Percentiles rank a stretch among this genome's conserved stretches.
phyloP scores from a whole-genome alignment of 1,140 invertebrate species.

The Brachionus paranguensis region DNA sequence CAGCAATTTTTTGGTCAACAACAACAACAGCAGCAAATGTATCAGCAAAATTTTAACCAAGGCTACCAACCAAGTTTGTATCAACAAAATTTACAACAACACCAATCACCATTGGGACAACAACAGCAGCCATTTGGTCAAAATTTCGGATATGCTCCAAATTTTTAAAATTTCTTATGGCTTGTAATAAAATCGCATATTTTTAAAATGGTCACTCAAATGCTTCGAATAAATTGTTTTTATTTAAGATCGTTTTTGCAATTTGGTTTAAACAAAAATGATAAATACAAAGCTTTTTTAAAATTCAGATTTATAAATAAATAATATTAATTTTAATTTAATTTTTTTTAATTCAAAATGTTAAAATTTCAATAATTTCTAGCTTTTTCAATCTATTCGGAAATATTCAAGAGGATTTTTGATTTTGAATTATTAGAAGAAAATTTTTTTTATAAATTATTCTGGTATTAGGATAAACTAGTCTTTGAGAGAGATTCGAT shows the following conservation, averaged over 20 bases:
- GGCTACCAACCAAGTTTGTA: neutral
- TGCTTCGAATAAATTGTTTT: neutral
- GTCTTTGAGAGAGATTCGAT: no score
- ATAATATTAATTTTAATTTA: neutral
- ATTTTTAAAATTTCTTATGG: neutral
- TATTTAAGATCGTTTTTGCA: neutral
- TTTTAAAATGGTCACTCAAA: neutral
- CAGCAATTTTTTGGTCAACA: neutral
- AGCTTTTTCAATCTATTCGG: neutral
- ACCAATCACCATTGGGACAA: neutral
- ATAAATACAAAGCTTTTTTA: neutral
- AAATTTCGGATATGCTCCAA: neutral
- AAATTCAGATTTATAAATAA: neutral
- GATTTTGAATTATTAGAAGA: no score
- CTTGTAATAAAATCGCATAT: neutral
- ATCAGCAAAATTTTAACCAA: conserved; percentile 8
- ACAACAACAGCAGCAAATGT: neutral
- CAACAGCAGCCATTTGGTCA: neutral
- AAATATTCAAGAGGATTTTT: neutral
- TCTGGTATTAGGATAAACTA: no score
- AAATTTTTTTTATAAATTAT: no score
- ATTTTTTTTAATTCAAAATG: neutral
- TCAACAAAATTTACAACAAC: neutral
- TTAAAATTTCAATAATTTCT: neutral
- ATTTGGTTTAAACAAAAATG: neutral